Base-by-base conservation (phyloP, 2,888 invertebrate genomes). In the Drosophila birchii region DNA sequence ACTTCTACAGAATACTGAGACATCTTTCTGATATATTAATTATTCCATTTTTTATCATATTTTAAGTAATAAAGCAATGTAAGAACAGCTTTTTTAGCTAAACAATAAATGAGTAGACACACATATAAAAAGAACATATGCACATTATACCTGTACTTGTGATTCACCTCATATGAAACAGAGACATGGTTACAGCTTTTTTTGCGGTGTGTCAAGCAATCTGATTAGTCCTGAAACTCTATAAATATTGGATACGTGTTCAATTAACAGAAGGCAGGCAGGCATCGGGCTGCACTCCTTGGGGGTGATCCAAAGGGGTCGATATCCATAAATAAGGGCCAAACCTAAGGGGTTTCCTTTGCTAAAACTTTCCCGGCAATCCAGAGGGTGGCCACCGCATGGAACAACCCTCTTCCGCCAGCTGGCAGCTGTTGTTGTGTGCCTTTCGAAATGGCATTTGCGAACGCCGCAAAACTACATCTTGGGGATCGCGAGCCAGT, bases 171-270 rank as follows among this genome's bases (percentile, higher is more conserved):
- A 7, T 5, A 26, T n/a, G 38, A 38, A 38, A 38, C 38, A 11
- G 38, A 23, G 38, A 23, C 39, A 26, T 55, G 26, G 14, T n/a
- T 29, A 39, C 26, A 23, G 34, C 26, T 55, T 60, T 51, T 60
- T 16, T 41, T 20, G 43, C 56, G 26, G 59, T 59, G 47, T 41
- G 38, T 5, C 36, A 16, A 14, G 20, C 38, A 54, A 70, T 43
- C 36, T 53, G 44, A 58, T 58, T 45, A 64, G n/a, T 14, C 12
- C 45, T 20, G n/a, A 38, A 61, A 39, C 53, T 41, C 41, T 11
- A 58, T 57, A 54, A 70, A 72, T 70, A 62, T 41, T 72, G 56
- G 32, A 63, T 43, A 72, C 72, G 72, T 71, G 57, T 68, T 56
- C n/a, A 73, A 73, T 63, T 73, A 73, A 63, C 38, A 14, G 18